These are phyloP conservation scores for Porites cylindrica DNA, from an alignment of 92 coral and sea anemone species.

Conservation along the genomic window DNA sequence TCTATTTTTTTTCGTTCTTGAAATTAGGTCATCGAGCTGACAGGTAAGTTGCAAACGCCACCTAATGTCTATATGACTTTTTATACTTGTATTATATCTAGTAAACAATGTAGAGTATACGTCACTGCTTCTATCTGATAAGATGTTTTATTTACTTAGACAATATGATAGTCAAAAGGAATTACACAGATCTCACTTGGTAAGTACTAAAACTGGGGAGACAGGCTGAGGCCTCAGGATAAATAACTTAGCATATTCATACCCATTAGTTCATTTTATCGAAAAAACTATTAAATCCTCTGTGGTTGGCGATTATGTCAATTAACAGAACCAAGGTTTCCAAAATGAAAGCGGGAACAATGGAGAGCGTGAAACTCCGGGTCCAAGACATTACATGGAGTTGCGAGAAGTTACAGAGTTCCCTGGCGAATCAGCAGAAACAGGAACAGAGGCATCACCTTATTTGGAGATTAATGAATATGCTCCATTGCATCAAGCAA, in stretches of 20 bases:
- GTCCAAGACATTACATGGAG: too few relatives aligned
- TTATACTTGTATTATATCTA: background rate
- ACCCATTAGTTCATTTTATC: too few relatives aligned
- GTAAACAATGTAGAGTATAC: too few relatives aligned
- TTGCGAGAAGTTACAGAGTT: background rate
- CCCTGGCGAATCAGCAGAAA: background rate
- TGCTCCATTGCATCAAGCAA: slow-evolving; percentile 17
- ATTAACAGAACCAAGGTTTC: too few relatives aligned
- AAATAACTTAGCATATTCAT: too few relatives aligned
- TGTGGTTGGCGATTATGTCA: too few relatives aligned
- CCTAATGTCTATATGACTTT: too few relatives aligned
- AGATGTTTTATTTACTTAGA: background rate
- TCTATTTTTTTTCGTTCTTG: background rate
- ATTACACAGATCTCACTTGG: background rate
- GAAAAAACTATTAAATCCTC: too few relatives aligned
- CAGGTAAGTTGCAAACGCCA: background rate
- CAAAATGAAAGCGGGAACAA: too few relatives aligned
- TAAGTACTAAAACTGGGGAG: background rate
- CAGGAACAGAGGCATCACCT: background rate
- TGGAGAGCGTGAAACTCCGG: too few relatives aligned
- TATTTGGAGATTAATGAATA: background rate
- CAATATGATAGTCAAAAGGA: background rate
- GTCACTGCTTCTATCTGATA: background rate
- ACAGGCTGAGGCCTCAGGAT: too few relatives aligned
- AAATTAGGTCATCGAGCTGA: background rate